Percentiles rank a stretch among this genome's conserved stretches.
These are phyloP conservation scores for Alexandromys oeconomus DNA, from an alignment of 2,797 vertebrate species.

Conservation along the genomic window DNA sequence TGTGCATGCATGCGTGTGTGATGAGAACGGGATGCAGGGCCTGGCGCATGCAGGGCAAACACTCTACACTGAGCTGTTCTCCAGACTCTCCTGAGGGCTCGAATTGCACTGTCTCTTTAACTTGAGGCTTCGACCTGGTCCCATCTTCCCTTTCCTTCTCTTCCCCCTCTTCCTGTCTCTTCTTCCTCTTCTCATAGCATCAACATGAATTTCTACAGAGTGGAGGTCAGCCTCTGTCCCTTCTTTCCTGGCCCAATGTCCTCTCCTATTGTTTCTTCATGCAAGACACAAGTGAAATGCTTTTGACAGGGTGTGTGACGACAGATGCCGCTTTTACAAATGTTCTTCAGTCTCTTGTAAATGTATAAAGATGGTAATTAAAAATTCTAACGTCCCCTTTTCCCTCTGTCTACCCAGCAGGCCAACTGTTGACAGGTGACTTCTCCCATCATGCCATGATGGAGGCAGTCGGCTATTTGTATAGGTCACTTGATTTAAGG, in stretches of 20 bases:
- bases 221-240: not conserved
- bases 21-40: not conserved
- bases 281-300: not conserved
- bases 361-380: not conserved
- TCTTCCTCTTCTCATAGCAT: not conserved
- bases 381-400: conserved; percentile 34
- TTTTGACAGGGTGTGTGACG: not conserved
- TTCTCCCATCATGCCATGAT: conserved; percentile 48
- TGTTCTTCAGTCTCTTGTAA: not conserved
- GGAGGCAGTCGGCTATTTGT: conserved; percentile 76
- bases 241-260: not conserved
- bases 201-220: not conserved
- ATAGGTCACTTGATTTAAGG: conserved; percentile 79
- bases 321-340: not conserved
- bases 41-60: not conserved
- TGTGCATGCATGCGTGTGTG: not conserved
- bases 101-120: not conserved
- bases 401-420: conserved; percentile 73
- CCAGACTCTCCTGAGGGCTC: not conserved
- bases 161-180: not conserved
- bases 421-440: conserved; percentile 78
- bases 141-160: not conserved
- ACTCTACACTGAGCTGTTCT: too few relatives aligned
- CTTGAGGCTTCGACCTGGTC: not conserved
- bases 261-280: conserved; percentile 30